phyloP scores from a whole-genome alignment of 2,113 vertebrate species.

The Sinocyclocheilus anophthalmus region DNA sequence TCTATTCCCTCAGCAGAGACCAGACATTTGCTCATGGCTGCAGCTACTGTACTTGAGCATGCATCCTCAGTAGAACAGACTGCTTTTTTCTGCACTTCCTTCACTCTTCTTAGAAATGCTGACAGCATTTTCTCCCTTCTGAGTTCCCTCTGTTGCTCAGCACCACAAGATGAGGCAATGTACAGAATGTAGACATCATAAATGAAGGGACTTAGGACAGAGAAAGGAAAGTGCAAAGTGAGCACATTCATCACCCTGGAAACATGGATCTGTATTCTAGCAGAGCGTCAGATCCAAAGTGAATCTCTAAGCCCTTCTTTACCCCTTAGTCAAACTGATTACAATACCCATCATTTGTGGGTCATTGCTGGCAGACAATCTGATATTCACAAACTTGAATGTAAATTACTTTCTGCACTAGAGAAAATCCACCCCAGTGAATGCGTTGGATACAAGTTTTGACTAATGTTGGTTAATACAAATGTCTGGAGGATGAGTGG shows the following conservation, averaged over 20 bases:
- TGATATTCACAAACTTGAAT: constrained; percentile 8
- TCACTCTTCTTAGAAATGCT: constrained; percentile 37
- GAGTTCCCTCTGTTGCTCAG: constrained; percentile 38
- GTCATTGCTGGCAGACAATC: background rate
- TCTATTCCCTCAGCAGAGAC: background rate
- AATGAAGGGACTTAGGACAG: constrained; percentile 64
- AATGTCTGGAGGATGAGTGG: background rate
- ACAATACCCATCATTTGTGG: constrained; percentile 1
- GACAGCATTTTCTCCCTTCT: constrained; percentile 39
- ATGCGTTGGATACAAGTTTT: background rate
- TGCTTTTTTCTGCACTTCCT: constrained; percentile 16
- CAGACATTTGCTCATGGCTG: constrained; percentile 13
- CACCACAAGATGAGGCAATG: constrained; percentile 22
- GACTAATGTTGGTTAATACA: background rate
- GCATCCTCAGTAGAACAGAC: constrained; percentile 29
- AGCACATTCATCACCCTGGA: constrained; percentile 57
- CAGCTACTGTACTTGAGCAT: constrained; percentile 25
- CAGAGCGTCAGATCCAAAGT: constrained; percentile 29
- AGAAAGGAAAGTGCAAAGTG: constrained; percentile 61
- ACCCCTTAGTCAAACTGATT: constrained; percentile 7
- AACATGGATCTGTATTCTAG: constrained; percentile 52
- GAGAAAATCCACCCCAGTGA: background rate
- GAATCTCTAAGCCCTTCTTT: constrained; percentile 8
- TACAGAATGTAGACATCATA: constrained; percentile 54
- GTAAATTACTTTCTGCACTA: background rate